Evolutionary conservation across 2,888 invertebrate genomes (phyloP), one percentile per base, ranked within the genome.

Genomic region (Clusia tigrina): DNA sequence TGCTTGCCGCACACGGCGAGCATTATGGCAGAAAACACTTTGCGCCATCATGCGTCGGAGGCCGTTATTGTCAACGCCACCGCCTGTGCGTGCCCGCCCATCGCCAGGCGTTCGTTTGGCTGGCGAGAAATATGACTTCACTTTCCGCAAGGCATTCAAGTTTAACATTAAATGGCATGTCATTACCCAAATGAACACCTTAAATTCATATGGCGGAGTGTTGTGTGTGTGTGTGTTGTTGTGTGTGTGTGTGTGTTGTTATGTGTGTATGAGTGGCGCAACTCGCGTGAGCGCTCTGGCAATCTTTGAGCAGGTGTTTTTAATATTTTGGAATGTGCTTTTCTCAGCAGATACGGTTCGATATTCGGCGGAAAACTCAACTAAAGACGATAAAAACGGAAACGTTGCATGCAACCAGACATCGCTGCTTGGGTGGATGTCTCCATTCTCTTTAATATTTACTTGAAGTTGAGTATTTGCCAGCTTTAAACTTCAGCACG

Each of bases 21-120:
- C 77, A 77, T 77, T 77, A 75, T 76, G 73, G 76, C 76, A 77
- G 78, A 77, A 75, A 78, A 77, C 74, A 77, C 77, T 77, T 77
- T 77, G 77, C 69, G 77, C 72, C 77, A 74, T 76, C 76, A 71
- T 73, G 76, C 74, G 74, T 77, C 74, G 77, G 74, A 74, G 74
- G 76, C 76, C 74, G 77, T 77, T 77, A 74, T 70, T 73, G 74
- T 67, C 67, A 74, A 71, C 73, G 70, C 72, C n/a, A 51, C 54
- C 57, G 6, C 42, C n/a, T 42, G 12, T n/a, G 6, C 42, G 6
- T n/a, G 9, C n/a, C 42, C 3, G 42, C n/a, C n/a, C n/a, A n/a
- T n/a, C n/a, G n/a, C n/a, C n/a, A 42, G 42, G 42, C 42, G n/a
- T 42, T 42, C n/a, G 3, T 3, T 10, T 42, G 42, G 9, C n/a